Evolutionary conservation across 2,888 invertebrate genomes (phyloP).

Genomic region (Schrankia costaestrigalis): DNA sequence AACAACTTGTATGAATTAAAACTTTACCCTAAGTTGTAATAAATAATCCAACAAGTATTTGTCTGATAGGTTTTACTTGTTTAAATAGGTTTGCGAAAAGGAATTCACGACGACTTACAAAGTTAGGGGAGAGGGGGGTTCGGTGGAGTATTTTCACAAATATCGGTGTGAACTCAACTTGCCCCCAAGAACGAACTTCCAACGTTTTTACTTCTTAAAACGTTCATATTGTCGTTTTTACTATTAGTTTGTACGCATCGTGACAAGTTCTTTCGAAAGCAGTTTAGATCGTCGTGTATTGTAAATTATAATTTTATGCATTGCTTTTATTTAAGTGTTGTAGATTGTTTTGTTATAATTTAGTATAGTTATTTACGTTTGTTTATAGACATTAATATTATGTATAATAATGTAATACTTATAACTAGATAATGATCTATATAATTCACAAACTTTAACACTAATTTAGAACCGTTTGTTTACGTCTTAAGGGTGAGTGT

Average conservation of each 20-base stretch:
- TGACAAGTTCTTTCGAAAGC: constrained; percentile 9
- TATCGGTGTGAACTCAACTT: constrained; percentile 53
- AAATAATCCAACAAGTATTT: constrained; percentile 18
- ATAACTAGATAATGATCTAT: too few species aligned
- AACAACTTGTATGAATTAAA: constrained; percentile 6
- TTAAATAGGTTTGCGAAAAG: constrained; percentile 44
- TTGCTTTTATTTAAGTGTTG: constrained; percentile 1
- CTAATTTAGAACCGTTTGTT: too few species aligned
- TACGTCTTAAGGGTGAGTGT: too few species aligned
- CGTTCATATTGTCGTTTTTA: constrained; percentile 58
- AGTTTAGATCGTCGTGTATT: constrained; percentile 8
- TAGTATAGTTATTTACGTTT: too few species aligned
- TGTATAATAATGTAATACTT: too few species aligned
- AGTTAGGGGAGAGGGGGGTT: too few species aligned
- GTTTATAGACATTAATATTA: too few species aligned
- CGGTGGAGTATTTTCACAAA: constrained; percentile 57
- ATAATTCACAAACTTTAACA: too few species aligned
- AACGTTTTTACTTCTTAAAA: constrained; percentile 60
- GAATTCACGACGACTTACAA: constrained; percentile 46
- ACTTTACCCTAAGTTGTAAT: constrained; percentile 10
- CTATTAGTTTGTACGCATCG: constrained; percentile 16
- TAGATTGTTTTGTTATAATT: too few species aligned
- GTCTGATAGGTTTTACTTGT: constrained; percentile 24
- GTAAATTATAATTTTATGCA: constrained; percentile 6
- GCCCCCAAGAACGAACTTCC: constrained; percentile 43